Percentiles rank a stretch among this genome's conserved stretches.
phyloP scores from a whole-genome alignment of 2,888 invertebrate genomes.

The Ptilodon capucinus region DNA sequence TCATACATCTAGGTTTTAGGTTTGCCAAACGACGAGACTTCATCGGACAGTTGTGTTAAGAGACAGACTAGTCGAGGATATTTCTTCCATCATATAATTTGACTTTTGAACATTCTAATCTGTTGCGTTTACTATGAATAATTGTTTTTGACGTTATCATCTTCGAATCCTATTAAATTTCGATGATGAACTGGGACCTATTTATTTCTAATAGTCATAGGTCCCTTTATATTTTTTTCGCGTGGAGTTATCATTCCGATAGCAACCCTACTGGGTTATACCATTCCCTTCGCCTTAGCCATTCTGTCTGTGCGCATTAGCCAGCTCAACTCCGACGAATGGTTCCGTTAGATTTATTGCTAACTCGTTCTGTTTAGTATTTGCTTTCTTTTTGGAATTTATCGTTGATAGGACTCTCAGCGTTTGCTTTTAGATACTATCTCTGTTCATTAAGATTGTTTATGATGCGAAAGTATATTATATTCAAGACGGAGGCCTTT shows the following conservation, averaged over 20 bases:
- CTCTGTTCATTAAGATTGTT: not conserved
- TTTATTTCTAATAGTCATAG: too few species aligned
- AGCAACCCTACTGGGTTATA: conserved; percentile 12
- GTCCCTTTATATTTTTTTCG: not conserved
- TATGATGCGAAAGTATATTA: not conserved
- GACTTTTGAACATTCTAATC: too few species aligned
- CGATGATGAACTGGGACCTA: too few species aligned
- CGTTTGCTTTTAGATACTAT: not conserved
- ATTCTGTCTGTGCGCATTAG: conserved; percentile 49
- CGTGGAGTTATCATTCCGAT: not conserved
- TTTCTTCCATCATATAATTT: too few species aligned
- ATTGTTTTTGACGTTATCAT: too few species aligned
- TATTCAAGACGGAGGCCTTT: not conserved
- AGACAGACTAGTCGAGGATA: too few species aligned
- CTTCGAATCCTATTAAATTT: too few species aligned
- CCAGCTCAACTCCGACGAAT: conserved; percentile 36
- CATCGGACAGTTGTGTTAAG: not conserved
- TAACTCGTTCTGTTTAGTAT: conserved; percentile 16
- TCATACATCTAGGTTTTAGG: conserved; percentile 42
- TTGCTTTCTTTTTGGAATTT: conserved; percentile 7
- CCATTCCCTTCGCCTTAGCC: conserved; percentile 37
- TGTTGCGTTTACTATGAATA: too few species aligned
- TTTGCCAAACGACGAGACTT: not conserved
- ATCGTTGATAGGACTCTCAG: not conserved
- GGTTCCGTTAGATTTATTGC: conserved; percentile 45